Conservation (phyloP, 2,797 vertebrate species). For the Hydrolagus colliei region DNA sequence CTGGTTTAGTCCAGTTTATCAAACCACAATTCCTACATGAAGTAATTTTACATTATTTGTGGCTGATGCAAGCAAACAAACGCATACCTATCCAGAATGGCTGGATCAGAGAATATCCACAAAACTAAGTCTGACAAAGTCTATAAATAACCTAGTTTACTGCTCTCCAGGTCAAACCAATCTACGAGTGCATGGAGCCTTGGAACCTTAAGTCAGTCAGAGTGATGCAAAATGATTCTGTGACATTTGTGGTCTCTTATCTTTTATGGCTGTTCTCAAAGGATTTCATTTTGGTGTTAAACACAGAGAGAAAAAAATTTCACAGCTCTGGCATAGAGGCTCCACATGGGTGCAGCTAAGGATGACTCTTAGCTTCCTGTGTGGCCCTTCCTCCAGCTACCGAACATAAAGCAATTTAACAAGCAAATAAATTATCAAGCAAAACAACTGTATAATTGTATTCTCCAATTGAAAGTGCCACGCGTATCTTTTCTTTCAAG, state of each 20-base stretch:
- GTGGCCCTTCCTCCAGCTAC: not conserved
- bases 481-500: not conserved
- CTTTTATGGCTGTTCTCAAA: conserved; percentile 4
- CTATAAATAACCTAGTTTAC: conserved; percentile 14
- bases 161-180: not conserved
- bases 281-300: conserved; percentile 1
- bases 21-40: not conserved
- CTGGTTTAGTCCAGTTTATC: not conserved
- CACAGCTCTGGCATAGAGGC: not conserved
- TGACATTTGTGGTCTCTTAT: conserved; percentile 14
- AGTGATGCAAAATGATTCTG: conserved; percentile 13
- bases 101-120: not conserved
- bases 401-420: not conserved
- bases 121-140: not conserved
- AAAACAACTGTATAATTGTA: not conserved
- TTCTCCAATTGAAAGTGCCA: not conserved
- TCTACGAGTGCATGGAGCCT: not conserved
- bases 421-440: not conserved
- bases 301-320: not conserved
- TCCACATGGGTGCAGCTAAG: not conserved
- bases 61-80: not conserved
- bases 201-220: not conserved
- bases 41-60: not conserved
- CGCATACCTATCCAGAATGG: not conserved
- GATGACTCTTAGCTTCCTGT: not conserved